Conservation (phyloP, 2,797 vertebrate genomes). For the Thamnophis elegans region DNA sequence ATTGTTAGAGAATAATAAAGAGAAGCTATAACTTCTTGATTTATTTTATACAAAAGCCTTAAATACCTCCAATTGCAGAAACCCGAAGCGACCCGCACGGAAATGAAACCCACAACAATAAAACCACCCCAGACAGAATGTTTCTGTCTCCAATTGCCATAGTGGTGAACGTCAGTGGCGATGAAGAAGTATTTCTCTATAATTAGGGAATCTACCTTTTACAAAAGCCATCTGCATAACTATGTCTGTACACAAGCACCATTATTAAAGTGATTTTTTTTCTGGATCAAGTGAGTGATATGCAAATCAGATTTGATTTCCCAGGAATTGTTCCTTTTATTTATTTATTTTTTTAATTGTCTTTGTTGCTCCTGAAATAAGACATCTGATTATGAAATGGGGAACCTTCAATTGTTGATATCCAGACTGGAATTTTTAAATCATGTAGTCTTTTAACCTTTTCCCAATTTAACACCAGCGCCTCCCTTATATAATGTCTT, state of each 20-base stretch:
- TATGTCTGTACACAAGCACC: not conserved
- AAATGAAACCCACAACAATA: not conserved
- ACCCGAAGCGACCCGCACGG: not conserved
- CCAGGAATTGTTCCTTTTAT: slow-evolving; percentile 8
- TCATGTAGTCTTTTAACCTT: too few species aligned
- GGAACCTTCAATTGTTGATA: too few species aligned
- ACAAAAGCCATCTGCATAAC: not conserved
- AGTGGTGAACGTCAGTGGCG: not conserved
- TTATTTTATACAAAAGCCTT: not conserved
- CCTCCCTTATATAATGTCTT: too few species aligned
- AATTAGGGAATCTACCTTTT: slow-evolving; percentile 36
- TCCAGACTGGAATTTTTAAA: too few species aligned
- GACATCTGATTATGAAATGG: slow-evolving; percentile 49
- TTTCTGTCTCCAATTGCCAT: not conserved
- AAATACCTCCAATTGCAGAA: not conserved
- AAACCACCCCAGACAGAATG: not conserved
- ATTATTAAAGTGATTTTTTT: slow-evolving; percentile 24
- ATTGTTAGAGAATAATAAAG: not conserved
- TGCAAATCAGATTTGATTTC: slow-evolving; percentile 39
- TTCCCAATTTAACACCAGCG: too few species aligned
- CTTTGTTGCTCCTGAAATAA: not conserved
- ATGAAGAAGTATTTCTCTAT: slow-evolving; percentile 14
- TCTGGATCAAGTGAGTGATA: slow-evolving; percentile 41
- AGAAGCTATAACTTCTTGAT: not conserved
- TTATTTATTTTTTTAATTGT: not conserved